Evolutionary conservation across 1,140 invertebrate genomes (phyloP), one percentile per base, ranked within the genome.

Genomic region (Dreissena rostriformis): DNA sequence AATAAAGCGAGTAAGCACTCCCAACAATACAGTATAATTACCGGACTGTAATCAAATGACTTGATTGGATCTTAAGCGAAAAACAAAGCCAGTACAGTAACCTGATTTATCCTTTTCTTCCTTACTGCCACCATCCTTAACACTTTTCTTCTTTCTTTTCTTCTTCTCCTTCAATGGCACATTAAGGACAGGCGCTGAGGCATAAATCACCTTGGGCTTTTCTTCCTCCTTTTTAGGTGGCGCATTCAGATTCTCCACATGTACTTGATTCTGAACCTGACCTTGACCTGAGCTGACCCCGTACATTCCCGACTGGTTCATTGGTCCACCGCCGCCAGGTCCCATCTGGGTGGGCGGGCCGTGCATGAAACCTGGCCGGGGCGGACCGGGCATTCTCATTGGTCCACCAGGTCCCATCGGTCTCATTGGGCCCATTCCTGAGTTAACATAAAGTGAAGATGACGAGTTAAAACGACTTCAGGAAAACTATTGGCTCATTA

Each of bases 121-220:
- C 19, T 57, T 39, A 39, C 39, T 39, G 39, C 39, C 68, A 7
- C 24, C 49, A 17, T 73, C 78, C 57, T 82, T 81, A 14, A 77
- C 72, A 55, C 63, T 77, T 67, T 85, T 88, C 24, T 86, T 87
- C 49, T 95, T 89, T 67, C 93, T 91, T 74, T 91, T 91, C 51
- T 86, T 86, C 68, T 63, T 88, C 63, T 86, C 63, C 67, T 82
- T 84, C 79, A 87, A 86, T 51, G 51, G 68, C 53, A 87, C 81
- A 26, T 61, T 89, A 61, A 87, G 88, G 10, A 90, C 86, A 12
- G 91, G 91, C 0, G 91, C 86, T 24, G 91, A 91, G 28, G 91
- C 88, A 79, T 92, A 92, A 14, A 92, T 87, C 17, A 93, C 88
- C 86, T 90, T 93, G 11, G 91, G 90, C 73, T 90, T 92, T 52